Evolutionary conservation across 1,140 invertebrate genomes (phyloP).

Genomic region (Conus betulinus): DNA sequence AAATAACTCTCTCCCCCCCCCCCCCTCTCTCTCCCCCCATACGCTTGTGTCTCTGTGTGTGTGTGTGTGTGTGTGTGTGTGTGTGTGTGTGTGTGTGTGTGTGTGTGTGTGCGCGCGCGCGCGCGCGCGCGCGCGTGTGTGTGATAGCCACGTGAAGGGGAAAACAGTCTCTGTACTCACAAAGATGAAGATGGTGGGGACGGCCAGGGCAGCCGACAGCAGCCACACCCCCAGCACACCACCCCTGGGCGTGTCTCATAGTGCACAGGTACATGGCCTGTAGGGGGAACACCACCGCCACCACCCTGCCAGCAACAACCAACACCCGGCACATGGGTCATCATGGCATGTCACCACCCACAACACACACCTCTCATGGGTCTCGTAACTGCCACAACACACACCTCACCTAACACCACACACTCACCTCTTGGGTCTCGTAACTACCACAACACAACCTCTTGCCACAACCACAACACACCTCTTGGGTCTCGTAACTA

Average conservation of each 20-base stretch:
- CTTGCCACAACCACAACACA: too few relatives aligned
- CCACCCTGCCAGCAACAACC: constrained; percentile 79
- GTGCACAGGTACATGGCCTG: constrained; percentile 85
- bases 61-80: background rate
- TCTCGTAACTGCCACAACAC: too few relatives aligned
- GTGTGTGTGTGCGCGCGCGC: too few relatives aligned
- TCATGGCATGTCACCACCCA: too few relatives aligned
- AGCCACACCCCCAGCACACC: constrained; percentile 82
- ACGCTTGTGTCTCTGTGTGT: background rate
- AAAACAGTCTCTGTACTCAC: constrained; percentile 48
- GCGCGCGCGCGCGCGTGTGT: background rate
- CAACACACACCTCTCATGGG: too few relatives aligned
- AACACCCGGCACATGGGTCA: too few relatives aligned
- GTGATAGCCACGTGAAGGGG: background rate
- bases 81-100: background rate
- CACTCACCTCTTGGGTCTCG: too few relatives aligned
- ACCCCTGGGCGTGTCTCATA: constrained; percentile 82
- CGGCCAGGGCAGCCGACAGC: constrained; percentile 74
- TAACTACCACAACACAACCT: too few relatives aligned
- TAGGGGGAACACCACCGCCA: constrained; percentile 87
- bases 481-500: too few relatives aligned
- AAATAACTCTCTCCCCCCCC: too few relatives aligned
- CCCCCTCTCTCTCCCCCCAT: background rate
- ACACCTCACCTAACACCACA: too few relatives aligned
- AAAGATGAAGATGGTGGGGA: constrained; percentile 65